A percentile compares a stretch with the other conserved stretches of the same genome.
These are phyloP conservation scores for Syrmaticus mikado DNA, from an alignment of 2,113 vertebrate species.

Conservation along the genomic window DNA sequence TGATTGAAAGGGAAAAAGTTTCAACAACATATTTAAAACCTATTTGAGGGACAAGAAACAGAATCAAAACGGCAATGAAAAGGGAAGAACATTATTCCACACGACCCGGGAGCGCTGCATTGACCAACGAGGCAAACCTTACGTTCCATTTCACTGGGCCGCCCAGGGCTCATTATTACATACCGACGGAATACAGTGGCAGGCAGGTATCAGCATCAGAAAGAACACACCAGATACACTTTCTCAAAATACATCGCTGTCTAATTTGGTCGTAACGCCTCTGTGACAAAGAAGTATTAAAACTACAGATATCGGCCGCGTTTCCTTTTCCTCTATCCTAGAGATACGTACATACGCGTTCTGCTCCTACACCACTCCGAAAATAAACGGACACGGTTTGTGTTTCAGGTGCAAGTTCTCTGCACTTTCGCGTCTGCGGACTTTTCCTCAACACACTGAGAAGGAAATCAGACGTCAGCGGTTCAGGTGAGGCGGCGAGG, in stretches of 20 bases:
- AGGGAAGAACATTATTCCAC: not conserved
- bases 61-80: not conserved
- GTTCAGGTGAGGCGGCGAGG: too few species aligned
- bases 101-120: not conserved
- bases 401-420: accelerated
- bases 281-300: not conserved
- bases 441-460: not conserved
- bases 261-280: not conserved
- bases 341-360: not conserved
- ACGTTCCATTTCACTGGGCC: accelerated
- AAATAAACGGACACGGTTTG: not conserved
- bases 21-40: not conserved
- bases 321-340: not conserved
- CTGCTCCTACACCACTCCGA: not conserved
- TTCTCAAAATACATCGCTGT: not conserved
- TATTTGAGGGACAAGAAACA: not conserved
- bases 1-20: not conserved
- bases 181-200: not conserved
- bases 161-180: not conserved
- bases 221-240: not conserved
- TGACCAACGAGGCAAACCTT: not conserved
- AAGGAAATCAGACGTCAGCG: not conserved
- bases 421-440: not conserved
- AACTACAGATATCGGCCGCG: not conserved
- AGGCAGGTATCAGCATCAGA: accelerated